Evolutionary conservation across 92 coral and sea anemone genomes (phyloP), one percentile per base, ranked within the genome.

Genomic region (Siderastrea radians): DNA sequence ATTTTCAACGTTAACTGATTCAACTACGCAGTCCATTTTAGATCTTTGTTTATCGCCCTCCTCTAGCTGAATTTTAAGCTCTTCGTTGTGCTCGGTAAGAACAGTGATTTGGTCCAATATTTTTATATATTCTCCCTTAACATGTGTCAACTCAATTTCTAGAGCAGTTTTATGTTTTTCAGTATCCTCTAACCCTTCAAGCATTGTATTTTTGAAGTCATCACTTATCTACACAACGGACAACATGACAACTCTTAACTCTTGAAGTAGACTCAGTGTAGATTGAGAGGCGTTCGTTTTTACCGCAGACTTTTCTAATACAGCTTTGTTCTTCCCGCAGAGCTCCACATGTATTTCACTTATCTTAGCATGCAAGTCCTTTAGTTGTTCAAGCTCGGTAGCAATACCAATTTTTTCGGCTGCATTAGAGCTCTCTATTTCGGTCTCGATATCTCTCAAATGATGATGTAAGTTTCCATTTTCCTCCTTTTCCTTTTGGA

Each of bases 61-160:
- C 75, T 67, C 73, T 10, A 79, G 59, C 63, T 67, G 73, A 65
- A 79, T 6, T 64, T 64, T 17, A 48, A 79, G 84, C 49, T 79
- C 74, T 49, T 79, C 84, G 49, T 64, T 64, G 2, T 50, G 46
- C 12, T 48, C 17, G 17, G 9, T 79, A 3, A 79, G 15, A 26
- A 63, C 17, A 26, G 50, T 79, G 72, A 64, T 64, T 12, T 64
- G 51, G 84, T 63, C 73, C 62, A 64, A 38, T 11, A 45, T 52
- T 65, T 50, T 51, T 0, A 19, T 1, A 19, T 49, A 64, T 12
- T 79, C 74, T 49, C 17, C 47, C 65, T 51, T 79, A 17, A 79
- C 65, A 55, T 51, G 63, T 16, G 48, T 26, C 9, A 79, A 38
- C 8, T 79, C 74, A 4, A 16, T 8, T 7, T 64, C 72, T 64